Base-by-base conservation (phyloP, 1,140 invertebrate species). In the Lysiphlebus fabarum region DNA sequence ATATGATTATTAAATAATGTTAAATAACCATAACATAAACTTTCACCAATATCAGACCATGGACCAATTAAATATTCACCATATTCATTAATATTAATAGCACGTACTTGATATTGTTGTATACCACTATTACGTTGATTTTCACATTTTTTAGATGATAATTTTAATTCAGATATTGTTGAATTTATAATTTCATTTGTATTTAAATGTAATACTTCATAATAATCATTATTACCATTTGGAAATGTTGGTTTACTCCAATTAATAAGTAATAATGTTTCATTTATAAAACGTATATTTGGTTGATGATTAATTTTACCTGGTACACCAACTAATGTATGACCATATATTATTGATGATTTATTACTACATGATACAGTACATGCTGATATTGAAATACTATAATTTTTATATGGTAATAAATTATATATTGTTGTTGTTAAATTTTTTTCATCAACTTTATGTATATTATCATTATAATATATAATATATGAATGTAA, bases 401-500 rank as follows among this genome's bases (percentile, higher is more conserved):
- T 82, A 68, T 92, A 92, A 55, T 85, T 84, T 5, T 80, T 83
- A 63, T 85, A 62, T 0, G 76, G 62, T 10, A 56, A 34, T 70
- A 67, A 60, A 37, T 57, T 48, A 1, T 67, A 61, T 7, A 59
- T 14, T 17, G 64, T 68, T 0, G 14, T 56, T 10, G 72, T 70
- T 3, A 75, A 70, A 14, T 77, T 74, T 41, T 68, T 67, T 40
- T 59, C 50, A 26, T 26, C 17, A 26, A 26, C 2, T 26, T 1
- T 26, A 26, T 2, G 0, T 33, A 55, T 26, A 1, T 57, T 42
- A 9, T 48, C 53, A 10, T 71, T 76, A 36, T 83, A 85, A 40
- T 73, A 69, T 33, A 94, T 82, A n/a, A 83, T 74, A 71, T 93
- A 94, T 58, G 85, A 83, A 8, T 81, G 78, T 34, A 94, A 80